Evolutionary conservation across 2,888 invertebrate genomes (phyloP).

Genomic region (Crocallis elinguaria): DNA sequence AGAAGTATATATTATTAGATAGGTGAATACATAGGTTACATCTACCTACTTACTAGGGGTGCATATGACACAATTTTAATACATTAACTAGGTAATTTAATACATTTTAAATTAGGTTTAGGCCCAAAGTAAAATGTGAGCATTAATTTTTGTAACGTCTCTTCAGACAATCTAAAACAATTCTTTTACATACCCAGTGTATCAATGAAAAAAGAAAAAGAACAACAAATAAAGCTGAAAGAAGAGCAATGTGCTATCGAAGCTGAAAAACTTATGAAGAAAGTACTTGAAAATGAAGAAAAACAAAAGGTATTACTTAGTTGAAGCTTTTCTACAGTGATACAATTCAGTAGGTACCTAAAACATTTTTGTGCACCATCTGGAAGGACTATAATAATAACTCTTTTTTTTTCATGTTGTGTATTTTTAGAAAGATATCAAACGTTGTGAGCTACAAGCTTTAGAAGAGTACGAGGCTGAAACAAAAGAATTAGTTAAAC

Average conservation of each 20-base stretch:
- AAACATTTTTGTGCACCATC: too few relatives aligned
- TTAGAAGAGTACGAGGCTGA: slow-evolving; percentile 41
- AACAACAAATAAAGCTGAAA: slow-evolving; percentile 35
- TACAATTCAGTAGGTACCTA: too few relatives aligned
- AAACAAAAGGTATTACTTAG: slow-evolving; percentile 43
- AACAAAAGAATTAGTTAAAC: slow-evolving; percentile 38
- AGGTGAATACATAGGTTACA: too few relatives aligned
- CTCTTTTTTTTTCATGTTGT: background rate
- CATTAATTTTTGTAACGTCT: too few relatives aligned
- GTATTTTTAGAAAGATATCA: slow-evolving; percentile 40
- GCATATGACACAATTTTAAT: too few relatives aligned
- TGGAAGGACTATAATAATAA: background rate
- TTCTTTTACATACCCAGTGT: slow-evolving; percentile 39
- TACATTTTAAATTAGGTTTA: too few relatives aligned
- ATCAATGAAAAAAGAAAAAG: slow-evolving; percentile 37
- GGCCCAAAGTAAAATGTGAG: too few relatives aligned
- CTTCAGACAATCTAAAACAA: background rate
- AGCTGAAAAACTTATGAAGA: slow-evolving; percentile 41
- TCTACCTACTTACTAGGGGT: too few relatives aligned
- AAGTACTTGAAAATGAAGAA: slow-evolving; percentile 42
- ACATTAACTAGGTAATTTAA: too few relatives aligned
- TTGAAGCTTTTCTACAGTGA: too few relatives aligned
- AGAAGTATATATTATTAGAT: too few relatives aligned
- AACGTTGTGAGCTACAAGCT: slow-evolving; percentile 38
- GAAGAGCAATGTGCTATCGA: slow-evolving; percentile 40